Evolutionary conservation across 2,888 invertebrate genomes (phyloP).

Genomic region (Agrenia bidenticulata): DNA sequence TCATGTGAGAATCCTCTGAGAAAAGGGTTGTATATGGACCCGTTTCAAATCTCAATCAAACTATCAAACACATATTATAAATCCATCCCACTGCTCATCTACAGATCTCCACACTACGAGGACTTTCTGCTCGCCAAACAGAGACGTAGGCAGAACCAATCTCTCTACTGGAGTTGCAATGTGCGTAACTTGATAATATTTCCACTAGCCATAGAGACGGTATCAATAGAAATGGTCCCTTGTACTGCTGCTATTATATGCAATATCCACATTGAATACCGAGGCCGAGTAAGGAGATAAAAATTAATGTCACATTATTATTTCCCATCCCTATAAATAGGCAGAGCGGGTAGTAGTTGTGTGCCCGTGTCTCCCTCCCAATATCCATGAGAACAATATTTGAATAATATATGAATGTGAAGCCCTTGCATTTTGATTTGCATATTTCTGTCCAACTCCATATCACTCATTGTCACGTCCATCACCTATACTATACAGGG

Average conservation of each 20-base stretch:
- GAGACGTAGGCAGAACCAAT: no score
- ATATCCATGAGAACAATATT: no score
- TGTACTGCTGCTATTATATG: background rate
- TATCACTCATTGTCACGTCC: constrained; percentile 9
- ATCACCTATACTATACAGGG: no score
- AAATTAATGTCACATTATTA: constrained; percentile 18
- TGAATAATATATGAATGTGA: constrained; percentile 1
- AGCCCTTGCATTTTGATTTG: constrained; percentile 1
- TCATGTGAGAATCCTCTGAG: background rate
- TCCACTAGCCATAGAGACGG: no score
- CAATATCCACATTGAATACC: background rate
- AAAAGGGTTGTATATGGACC: constrained; percentile 10
- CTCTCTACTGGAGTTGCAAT: no score
- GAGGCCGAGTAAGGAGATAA: constrained; percentile 9
- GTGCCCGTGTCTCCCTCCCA: no score
- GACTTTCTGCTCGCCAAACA: background rate
- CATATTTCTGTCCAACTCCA: constrained; percentile 22
- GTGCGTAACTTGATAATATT: no score
- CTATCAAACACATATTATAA: constrained; percentile 7
- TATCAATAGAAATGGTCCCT: no score
- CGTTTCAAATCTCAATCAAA: constrained; percentile 15
- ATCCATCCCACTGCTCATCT: no score
- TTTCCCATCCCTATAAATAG: constrained; percentile 1
- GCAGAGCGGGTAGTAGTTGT: no score
- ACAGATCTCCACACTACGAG: background rate